Evolutionary conservation across 92 coral and sea anemone genomes (phyloP), one percentile per base, ranked within the genome.

Genomic region (Epizoanthus fatuus): DNA sequence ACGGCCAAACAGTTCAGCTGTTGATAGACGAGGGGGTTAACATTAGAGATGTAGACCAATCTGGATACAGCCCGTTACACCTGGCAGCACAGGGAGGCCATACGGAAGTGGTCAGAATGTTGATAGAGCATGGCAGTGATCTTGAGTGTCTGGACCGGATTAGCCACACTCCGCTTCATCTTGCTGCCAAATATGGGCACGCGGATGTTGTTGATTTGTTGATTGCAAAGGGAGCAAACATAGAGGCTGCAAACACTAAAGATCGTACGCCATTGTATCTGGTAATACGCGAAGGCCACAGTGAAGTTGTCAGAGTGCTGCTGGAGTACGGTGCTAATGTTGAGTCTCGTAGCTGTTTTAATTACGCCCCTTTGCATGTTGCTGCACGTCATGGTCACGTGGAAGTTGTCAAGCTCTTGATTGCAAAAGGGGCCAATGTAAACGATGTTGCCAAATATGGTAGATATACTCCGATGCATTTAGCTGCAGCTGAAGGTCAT

Each of bases 181-280:
- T 79, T 62, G 88, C 88, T 4, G 88, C 88, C 72, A 58, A 80
- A 7, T 74, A 47, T 42, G 63, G 72, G 20, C 74, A 62, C 58
- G 66, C 54, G 32, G 65, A 84, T 55, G 79, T 73, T 51, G 88
- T 80, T 14, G 74, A 84, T 4, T 73, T 84, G 1, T 71, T 84
- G 88, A 84, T 84, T 58, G 17, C 38, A 0, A 74, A 72, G 20
- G 88, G 81, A 25, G 81, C 81, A 10, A 65, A 84, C 6, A 81
- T 74, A 3, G 29, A 73, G 45, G 20, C 11, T 19, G 19, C 10
- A 39, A 51, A 29, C 35, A 29, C 35, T 29, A 29, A 29, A 29
- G 35, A 1, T 29, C 35, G 35, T 29, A 29, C 35, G 35, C 35
- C 35, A 29, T 29, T 9, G 6, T 56, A 54, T 32, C 22, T 32